Conservation (phyloP, 2,113 vertebrate species). For the Protobothrops mucrosquamatus region DNA sequence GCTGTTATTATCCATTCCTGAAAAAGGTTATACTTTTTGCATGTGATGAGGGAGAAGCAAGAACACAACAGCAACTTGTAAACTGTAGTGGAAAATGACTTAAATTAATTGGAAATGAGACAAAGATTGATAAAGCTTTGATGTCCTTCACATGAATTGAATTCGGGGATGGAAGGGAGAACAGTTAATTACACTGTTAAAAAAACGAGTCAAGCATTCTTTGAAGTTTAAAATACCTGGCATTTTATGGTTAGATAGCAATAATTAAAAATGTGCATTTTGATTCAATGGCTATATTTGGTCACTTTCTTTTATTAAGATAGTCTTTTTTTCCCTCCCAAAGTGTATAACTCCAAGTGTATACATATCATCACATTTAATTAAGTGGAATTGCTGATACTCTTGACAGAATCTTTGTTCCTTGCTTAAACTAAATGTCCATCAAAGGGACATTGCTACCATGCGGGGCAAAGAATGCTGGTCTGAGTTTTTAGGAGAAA, state of each 20-base stretch:
- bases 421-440: not conserved
- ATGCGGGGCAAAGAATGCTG: not conserved
- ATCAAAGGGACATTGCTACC: not conserved
- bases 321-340: not conserved
- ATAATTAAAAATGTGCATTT: conserved; percentile 28
- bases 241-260: conserved; percentile 31
- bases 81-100: not conserved
- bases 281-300: conserved; percentile 3
- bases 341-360: not conserved
- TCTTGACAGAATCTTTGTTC: not conserved
- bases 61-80: not conserved
- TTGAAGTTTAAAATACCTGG: not conserved
- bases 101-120: not conserved
- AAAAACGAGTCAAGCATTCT: not conserved
- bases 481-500: not conserved
- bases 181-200: not conserved
- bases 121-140: conserved; percentile 14
- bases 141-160: not conserved
- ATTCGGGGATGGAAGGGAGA: not conserved
- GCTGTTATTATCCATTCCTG: not conserved
- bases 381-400: not conserved
- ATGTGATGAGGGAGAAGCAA: not conserved
- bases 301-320: not conserved
- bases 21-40: not conserved
- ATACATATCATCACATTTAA: not conserved